phyloP scores from a whole-genome alignment of 2,113 vertebrate species.

The Eubucco bourcierii region DNA sequence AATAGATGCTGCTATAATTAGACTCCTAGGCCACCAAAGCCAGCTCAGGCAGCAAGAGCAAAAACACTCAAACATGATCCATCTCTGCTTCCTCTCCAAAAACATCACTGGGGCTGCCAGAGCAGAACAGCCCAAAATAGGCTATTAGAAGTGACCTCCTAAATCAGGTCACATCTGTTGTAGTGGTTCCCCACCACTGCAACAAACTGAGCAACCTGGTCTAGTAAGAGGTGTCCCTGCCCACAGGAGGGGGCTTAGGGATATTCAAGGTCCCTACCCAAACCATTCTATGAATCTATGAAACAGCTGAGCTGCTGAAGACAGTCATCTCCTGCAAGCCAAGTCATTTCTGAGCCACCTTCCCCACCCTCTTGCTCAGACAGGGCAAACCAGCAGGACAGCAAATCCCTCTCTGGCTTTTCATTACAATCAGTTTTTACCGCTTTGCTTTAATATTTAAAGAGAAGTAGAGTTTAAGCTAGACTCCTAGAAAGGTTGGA shows the following conservation, averaged over 20 bases:
- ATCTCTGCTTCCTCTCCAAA: slow-evolving; percentile 10
- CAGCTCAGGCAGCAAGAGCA: neutral
- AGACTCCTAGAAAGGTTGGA: neutral
- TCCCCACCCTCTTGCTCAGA: neutral
- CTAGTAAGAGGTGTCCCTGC: too few species aligned
- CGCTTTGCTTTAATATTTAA: neutral
- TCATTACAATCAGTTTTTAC: neutral
- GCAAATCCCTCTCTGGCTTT: neutral
- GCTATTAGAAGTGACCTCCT: neutral
- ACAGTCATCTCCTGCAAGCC: neutral
- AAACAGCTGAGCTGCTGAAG: neutral
- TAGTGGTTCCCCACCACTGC: neutral
- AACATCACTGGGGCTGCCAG: neutral
- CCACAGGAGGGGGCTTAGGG: too few species aligned
- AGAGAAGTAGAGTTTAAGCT: neutral
- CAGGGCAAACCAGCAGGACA: neutral
- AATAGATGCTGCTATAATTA: slow-evolving; percentile 47
- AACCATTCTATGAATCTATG: too few species aligned
- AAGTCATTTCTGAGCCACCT: neutral
- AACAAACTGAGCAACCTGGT: too few species aligned
- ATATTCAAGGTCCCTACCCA: too few species aligned
- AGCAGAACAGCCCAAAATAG: slow-evolving; percentile 24
- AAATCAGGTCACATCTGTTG: neutral
- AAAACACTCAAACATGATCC: neutral
- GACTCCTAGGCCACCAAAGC: neutral